A percentile compares a stretch with the other conserved stretches of the same genome.
These are phyloP conservation scores for Artemisiospiza belli DNA, from an alignment of 2,113 vertebrate species.

Conservation along the genomic window DNA sequence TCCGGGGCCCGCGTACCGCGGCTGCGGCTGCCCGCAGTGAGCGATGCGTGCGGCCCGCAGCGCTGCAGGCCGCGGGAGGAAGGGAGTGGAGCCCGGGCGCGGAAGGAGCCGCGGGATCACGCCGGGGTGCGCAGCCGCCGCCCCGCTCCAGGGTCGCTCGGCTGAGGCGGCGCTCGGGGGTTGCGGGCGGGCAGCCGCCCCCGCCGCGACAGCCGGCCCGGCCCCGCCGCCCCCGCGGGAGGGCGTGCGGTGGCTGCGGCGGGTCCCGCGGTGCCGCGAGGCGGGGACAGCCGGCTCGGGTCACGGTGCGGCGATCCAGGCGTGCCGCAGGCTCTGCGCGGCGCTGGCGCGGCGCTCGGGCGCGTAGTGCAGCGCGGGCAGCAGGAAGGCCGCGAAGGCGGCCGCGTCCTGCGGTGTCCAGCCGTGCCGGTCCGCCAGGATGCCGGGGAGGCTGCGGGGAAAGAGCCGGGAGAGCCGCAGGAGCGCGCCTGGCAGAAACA, in stretches of 20 bases:
- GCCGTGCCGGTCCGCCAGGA: conserved; percentile 80
- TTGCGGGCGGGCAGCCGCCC: too few species aligned
- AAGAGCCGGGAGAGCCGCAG: conserved; percentile 70
- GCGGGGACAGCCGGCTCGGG: not conserved
- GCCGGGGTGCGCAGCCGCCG: too few species aligned
- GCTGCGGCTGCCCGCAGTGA: not conserved
- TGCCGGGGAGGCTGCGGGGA: conserved; percentile 74
- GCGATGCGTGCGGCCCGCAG: not conserved
- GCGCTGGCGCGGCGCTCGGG: conserved; percentile 80
- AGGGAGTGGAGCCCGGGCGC: not conserved
- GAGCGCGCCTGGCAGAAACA: conserved; percentile 74
- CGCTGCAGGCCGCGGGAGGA: not conserved
- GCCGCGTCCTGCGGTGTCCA: conserved; percentile 69
- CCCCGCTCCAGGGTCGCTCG: not conserved
- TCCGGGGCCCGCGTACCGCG: not conserved
- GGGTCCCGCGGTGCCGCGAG: not conserved
- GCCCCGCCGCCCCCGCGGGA: not conserved
- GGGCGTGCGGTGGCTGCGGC: not conserved
- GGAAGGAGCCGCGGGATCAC: not conserved
- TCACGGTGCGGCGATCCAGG: conserved; percentile 73
- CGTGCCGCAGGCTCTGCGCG: conserved; percentile 79
- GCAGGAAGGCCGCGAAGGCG: conserved; percentile 78
- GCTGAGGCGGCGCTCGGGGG: too few species aligned
- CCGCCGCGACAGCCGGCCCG: not conserved
- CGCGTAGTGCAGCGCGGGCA: conserved; percentile 77